Percentiles rank a stretch among this genome's conserved stretches.
phyloP scores from a whole-genome alignment of 1,140 invertebrate species.

The Polypedilum pembai region DNA sequence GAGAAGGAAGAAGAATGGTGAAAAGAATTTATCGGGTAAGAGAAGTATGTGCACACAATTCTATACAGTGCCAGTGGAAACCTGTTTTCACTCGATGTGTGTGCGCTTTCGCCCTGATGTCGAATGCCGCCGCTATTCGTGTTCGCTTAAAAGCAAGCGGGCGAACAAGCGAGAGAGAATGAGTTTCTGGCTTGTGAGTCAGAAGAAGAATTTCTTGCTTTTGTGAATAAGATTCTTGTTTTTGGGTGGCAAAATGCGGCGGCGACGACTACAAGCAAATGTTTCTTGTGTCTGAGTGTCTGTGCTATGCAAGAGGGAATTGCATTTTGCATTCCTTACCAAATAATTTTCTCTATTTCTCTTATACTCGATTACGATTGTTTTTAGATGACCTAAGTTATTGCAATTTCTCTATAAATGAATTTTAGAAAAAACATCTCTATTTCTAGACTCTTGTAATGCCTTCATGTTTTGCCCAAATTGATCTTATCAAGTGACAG shows the following conservation, averaged over 20 bases:
- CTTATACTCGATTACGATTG: neutral
- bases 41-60: neutral
- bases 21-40: conserved; percentile 12
- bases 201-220: conserved; percentile 18
- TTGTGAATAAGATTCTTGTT: neutral
- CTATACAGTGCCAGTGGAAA: neutral
- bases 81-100: conserved; percentile 16
- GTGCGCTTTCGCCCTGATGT: neutral
- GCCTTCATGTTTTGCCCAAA: too few species aligned
- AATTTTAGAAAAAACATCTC: too few species aligned
- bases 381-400: too few species aligned
- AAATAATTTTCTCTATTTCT: neutral
- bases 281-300: neutral
- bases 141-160: neutral
- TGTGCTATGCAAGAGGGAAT: neutral
- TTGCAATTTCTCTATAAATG: too few species aligned
- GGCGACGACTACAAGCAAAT: too few species aligned
- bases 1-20: conserved; percentile 8
- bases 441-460: too few species aligned
- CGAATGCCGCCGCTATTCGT: conserved; percentile 4
- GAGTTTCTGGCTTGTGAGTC: neutral
- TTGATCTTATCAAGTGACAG: too few species aligned
- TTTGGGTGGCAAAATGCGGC: conserved; percentile 1
- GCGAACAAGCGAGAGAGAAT: neutral
- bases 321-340: neutral